Base-by-base conservation (phyloP, 1,140 invertebrate genomes). In the Drosophila malerkotliana region DNA sequence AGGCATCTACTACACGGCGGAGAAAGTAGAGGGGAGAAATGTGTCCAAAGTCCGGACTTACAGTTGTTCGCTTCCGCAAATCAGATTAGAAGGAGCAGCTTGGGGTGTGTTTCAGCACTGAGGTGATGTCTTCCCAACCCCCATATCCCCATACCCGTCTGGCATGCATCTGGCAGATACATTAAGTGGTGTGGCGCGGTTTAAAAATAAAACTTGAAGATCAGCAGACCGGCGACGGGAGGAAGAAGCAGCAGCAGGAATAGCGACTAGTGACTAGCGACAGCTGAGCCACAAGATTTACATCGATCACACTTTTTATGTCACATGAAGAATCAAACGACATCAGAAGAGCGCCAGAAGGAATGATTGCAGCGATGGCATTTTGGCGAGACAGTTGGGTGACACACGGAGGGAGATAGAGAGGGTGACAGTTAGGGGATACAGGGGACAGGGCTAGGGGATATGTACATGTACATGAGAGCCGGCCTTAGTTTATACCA, bases 301-400 rank as follows among this genome's bases (percentile, higher is more conserved):
- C 79, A 88, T 88, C 83, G 68, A 88, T 88, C 83, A 88, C 83
- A 82, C 82, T 82, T 88, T 88, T 88, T 83, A 88, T 88, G 79
- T 82, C 83, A 87, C 83, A 87, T 87, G 83, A 73, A 87, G 63
- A 81, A 39, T 48, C 49, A 32, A 24, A 32, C 18, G n/a, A 28
- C 34, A n/a, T 53, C 37, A 37, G n/a, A 45, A 60, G 32, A 77
- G 37, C 55, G 69, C 66, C 58, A 62, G 45, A 39, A 45, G 45
- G 45, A 45, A 67, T 60, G 45, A 69, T 61, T 68, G 48, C 60
- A 62, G 54, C 59, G 71, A 66, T 72, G 68, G 48, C 59, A 72
- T 85, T 80, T 67, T 64, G 68, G 77, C 81, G 81, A 87, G 74
- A 87, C 82, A 78, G 59, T 85, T 73, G 71, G 75, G 77, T 79